Conservation (phyloP, 2,797 vertebrate species). For the Coilia nasus region DNA sequence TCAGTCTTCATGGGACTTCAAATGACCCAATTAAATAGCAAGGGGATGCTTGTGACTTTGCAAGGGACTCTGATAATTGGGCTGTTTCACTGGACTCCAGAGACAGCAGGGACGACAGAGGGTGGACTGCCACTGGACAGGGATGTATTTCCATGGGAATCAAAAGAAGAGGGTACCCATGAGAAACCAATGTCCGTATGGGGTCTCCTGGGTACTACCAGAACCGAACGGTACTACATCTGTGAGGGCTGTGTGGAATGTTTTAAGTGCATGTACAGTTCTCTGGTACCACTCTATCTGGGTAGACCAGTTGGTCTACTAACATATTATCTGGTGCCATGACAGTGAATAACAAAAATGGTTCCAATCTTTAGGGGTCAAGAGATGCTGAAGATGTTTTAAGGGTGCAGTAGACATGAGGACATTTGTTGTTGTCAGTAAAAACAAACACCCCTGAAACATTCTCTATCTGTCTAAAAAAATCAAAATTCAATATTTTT, state of each 20-base stretch:
- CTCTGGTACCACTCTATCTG: neutral
- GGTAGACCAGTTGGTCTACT: neutral
- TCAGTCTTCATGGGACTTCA: conserved; percentile 9
- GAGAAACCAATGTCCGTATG: neutral
- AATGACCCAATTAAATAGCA: conserved; percentile 11
- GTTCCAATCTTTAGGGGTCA: too few relatives aligned
- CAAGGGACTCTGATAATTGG: conserved; percentile 1
- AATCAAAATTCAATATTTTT: too few relatives aligned
- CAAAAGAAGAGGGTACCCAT: neutral
- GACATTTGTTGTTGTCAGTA: too few relatives aligned
- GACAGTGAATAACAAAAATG: too few relatives aligned
- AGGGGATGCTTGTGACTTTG: conserved; percentile 10
- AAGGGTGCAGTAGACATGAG: too few relatives aligned
- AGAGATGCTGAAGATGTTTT: too few relatives aligned
- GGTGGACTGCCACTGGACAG: neutral
- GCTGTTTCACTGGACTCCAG: neutral
- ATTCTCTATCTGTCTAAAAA: too few relatives aligned
- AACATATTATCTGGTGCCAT: too few relatives aligned
- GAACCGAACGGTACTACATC: neutral
- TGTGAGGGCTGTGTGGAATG: neutral
- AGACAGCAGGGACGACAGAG: neutral
- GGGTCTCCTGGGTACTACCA: neutral
- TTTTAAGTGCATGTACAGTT: neutral
- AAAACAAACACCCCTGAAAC: too few relatives aligned
- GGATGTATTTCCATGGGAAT: neutral